Base-by-base conservation (phyloP, 2,888 invertebrate genomes). In the Sturmia bella region DNA sequence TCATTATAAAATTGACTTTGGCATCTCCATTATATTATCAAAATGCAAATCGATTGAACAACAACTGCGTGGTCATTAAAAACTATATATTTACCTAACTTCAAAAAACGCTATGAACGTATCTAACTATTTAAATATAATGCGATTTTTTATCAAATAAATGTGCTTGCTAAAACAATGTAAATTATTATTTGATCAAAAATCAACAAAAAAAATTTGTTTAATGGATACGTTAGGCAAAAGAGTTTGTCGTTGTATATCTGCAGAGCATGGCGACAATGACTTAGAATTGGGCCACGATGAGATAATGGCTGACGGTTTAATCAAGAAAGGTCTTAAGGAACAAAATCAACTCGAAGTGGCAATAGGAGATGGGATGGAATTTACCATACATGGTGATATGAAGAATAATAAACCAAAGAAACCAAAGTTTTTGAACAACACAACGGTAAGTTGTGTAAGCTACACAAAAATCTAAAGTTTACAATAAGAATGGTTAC, bases 381-480 rank as follows among this genome's bases (percentile, higher is more conserved):
- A 97, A 91, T 96, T 97, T 89, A 97, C 96, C 66, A 97, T 97
- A 92, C 97, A 96, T 91, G 97, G 96, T 94, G 96, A 97, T 92
- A 92, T 95, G 85, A 94, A 94, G 91, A 95, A 94, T 91, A 95
- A 94, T 91, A 96, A 96, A 92, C 92, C 95, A 90, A 96, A 95
- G 91, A 94, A 95, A 91, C 95, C 95, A 87, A 95, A 96, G 92
- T 93, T 94, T 89, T 93, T 96, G 91, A 95, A 95, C 90, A 96
- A 95, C 92, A 95, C 95, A 88, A 94, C 94, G 91, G 93, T 93
- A 85, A 93, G 87, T 86, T 79, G 41, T 5, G 5, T 19, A 39
- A 19, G 19, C n/a, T 9, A 43, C 21, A 45, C n/a, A 48, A 19
- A 3, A 19, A 17, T 32, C 32, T 13, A 9, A 50, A 32, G 27